These are phyloP conservation scores for Coecobrya sp. DNA, from an alignment of 2,888 invertebrate genomes.

Conservation along the genomic window DNA sequence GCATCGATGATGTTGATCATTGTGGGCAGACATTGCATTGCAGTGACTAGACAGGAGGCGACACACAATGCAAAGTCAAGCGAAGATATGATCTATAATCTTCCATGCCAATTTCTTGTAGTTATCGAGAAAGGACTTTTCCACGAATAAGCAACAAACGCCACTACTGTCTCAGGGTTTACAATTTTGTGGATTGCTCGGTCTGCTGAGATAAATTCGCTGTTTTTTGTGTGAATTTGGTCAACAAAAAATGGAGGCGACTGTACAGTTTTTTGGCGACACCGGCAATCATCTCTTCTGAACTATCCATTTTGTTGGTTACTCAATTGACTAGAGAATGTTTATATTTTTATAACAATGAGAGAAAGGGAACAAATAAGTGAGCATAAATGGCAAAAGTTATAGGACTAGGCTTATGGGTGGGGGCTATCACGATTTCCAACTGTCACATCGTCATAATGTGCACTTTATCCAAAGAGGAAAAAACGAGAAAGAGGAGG, in stretches of 20 bases:
- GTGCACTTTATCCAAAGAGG: constrained; percentile 45
- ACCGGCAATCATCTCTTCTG: constrained; percentile 66
- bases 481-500: constrained; percentile 71
- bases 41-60: constrained; percentile 13
- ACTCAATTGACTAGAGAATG: background rate
- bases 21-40: background rate
- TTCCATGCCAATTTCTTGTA: constrained; percentile 54
- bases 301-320: constrained; percentile 49
- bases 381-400: constrained; percentile 69
- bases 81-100: constrained; percentile 47
- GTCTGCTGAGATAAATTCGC: background rate
- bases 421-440: constrained; percentile 32
- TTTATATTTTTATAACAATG: background rate
- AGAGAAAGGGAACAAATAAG: constrained; percentile 24
- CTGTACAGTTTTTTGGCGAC: constrained; percentile 39
- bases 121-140: constrained; percentile 48
- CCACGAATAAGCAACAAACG: constrained; percentile 24
- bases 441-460: constrained; percentile 72
- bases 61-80: constrained; percentile 3
- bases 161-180: background rate
- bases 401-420: background rate
- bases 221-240: background rate
- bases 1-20: constrained; percentile 2
- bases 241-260: background rate
- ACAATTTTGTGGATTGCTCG: background rate